Conservation (phyloP, 2,113 vertebrate genomes). For the Ceuthmochares aereus region DNA sequence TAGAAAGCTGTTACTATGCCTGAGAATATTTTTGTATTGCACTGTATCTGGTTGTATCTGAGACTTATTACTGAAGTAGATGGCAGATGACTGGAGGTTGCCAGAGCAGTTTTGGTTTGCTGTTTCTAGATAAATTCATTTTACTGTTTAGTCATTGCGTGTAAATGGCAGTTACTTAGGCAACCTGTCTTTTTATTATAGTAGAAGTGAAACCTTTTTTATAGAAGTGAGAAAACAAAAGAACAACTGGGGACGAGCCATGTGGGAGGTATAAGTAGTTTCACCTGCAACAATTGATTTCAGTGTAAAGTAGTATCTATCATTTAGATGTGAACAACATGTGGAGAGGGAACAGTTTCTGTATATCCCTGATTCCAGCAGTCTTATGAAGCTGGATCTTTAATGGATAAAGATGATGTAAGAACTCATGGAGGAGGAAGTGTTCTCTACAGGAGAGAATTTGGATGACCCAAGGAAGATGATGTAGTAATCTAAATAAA, state of each 20-base stretch:
- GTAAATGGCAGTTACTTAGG: not conserved
- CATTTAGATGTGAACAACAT: not conserved
- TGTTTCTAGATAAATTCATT: not conserved
- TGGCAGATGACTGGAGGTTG: not conserved
- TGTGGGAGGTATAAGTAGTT: not conserved
- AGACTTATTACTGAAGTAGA: not conserved
- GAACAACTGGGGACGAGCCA: not conserved
- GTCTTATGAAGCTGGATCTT: not conserved
- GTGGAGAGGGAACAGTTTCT: not conserved
- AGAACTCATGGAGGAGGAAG: not conserved
- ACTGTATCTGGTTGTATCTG: not conserved
- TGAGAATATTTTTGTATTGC: not conserved
- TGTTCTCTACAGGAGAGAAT: not conserved
- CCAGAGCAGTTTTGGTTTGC: not conserved
- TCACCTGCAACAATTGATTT: not conserved
- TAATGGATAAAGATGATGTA: not conserved
- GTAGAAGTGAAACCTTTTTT: not conserved
- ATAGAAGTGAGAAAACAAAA: not conserved
- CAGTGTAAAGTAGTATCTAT: not conserved
- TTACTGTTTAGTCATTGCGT: not conserved
- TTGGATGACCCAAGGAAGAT: not conserved
- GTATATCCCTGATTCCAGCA: not conserved
- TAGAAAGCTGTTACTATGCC: not conserved
- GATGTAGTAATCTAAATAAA: not conserved
- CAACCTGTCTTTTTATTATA: not conserved